These are phyloP conservation scores for Steinernema hermaphroditum DNA, from an alignment of 2,888 invertebrate genomes.

Conservation along the genomic window DNA sequence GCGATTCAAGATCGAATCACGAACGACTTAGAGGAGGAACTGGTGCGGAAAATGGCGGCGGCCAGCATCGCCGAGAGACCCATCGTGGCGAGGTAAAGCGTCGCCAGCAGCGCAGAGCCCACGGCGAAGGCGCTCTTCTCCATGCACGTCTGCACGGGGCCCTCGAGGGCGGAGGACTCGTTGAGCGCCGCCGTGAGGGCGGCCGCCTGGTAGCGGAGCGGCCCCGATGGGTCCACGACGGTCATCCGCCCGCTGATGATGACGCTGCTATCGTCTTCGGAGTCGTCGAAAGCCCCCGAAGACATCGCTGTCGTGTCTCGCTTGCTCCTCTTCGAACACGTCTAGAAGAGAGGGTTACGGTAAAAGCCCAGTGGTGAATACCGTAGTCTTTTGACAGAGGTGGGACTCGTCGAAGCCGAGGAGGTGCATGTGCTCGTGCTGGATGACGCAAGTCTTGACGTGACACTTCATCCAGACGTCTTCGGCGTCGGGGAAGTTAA, in stretches of 20 bases:
- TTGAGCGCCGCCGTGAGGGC: constrained; percentile 19
- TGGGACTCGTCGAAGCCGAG: constrained; percentile 21
- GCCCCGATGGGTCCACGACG: constrained; percentile 19
- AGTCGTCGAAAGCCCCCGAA: constrained; percentile 16
- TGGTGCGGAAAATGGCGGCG: constrained; percentile 14
- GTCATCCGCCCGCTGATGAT: constrained; percentile 23
- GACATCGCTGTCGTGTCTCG: constrained; percentile 29
- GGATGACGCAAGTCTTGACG: constrained; percentile 43
- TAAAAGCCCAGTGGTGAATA: background rate
- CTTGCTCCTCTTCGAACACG: constrained; percentile 21
- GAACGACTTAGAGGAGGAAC: constrained; percentile 22
- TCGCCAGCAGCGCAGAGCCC: constrained; percentile 35
- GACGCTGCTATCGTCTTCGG: constrained; percentile 19
- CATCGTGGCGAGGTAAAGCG: constrained; percentile 31
- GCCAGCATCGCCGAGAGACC: constrained; percentile 24
- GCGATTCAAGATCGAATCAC: constrained; percentile 1
- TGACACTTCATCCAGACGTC: constrained; percentile 53
- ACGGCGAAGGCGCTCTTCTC: constrained; percentile 35
- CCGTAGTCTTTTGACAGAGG: constrained; percentile 30
- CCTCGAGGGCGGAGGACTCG: background rate
- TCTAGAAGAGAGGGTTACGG: constrained; percentile 16
- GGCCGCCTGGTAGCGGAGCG: constrained; percentile 9
- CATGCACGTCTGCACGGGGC: constrained; percentile 30
- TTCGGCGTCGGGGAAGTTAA: constrained; percentile 53
- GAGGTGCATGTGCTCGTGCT: constrained; percentile 31